A percentile compares a stretch with the other conserved stretches of the same genome.
Conservation (phyloP, 2,797 vertebrate genomes). For the Falco novaeseelandiae region DNA sequence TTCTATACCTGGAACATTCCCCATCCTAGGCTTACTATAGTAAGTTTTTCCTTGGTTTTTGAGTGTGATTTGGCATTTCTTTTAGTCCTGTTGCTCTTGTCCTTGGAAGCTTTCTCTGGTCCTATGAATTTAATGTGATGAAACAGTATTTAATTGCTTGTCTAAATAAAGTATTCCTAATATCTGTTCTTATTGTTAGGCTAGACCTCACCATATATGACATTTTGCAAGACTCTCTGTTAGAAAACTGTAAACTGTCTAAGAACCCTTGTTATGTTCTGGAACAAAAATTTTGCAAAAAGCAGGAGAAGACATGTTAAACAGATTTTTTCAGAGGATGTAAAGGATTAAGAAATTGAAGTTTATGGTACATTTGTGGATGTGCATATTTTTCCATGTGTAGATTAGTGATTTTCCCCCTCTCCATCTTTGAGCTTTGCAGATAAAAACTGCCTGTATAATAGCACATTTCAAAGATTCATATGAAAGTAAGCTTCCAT, state of each 20-base stretch:
- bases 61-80: neutral
- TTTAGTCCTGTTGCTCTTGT: neutral
- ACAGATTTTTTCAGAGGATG: slow-evolving; percentile 3
- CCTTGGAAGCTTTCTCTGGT: neutral
- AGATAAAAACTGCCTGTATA: slow-evolving; percentile 29
- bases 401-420: neutral
- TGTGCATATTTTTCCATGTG: neutral
- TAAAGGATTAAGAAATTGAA: neutral
- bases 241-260: neutral
- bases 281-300: neutral
- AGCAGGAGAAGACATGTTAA: neutral
- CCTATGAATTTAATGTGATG: neutral
- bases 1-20: neutral
- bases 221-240: neutral
- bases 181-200: neutral
- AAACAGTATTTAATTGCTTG: neutral
- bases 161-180: neutral
- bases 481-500: slow-evolving; percentile 19
- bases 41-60: neutral
- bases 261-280: neutral
- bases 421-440: neutral
- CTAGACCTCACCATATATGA: neutral
- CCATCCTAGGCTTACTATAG: neutral
- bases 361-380: neutral
- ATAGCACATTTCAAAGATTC: slow-evolving; percentile 25